Conservation (phyloP, 2,113 vertebrate species). For the Chamaetylas fuelleborni region DNA sequence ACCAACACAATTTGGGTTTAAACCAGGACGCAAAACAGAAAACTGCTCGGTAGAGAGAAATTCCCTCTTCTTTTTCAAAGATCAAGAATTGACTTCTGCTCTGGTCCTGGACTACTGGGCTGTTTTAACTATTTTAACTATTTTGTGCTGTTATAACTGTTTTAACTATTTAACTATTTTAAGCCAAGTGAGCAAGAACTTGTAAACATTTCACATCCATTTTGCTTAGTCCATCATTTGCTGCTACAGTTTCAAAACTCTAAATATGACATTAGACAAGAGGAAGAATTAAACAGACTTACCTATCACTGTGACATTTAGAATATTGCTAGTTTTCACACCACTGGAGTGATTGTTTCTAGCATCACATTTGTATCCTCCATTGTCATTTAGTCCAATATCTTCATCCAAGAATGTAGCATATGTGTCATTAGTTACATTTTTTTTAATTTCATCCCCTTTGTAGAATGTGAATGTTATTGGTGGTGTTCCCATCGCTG, state of each 20-base stretch:
- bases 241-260: neutral
- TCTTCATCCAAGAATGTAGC: conserved; percentile 42
- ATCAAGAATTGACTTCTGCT: neutral
- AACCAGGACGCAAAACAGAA: neutral
- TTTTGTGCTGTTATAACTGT: no score
- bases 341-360: conserved; percentile 50
- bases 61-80: neutral
- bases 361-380: conserved; percentile 55
- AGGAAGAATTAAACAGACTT: neutral
- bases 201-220: neutral
- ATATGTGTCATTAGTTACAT: neutral
- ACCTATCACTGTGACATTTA: conserved; percentile 72
- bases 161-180: neutral
- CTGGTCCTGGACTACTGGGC: neutral
- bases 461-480: conserved; percentile 63
- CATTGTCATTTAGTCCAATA: neutral
- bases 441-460: neutral
- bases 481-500: conserved; percentile 52
- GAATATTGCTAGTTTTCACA: conserved; percentile 23
- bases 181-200: neutral
- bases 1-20: neutral
- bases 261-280: neutral
- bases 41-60: neutral
- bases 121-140: neutral
- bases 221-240: neutral